These are phyloP conservation scores for Nothobranchius furzeri DNA, from an alignment of 2,113 vertebrate species.

Conservation along the genomic window DNA sequence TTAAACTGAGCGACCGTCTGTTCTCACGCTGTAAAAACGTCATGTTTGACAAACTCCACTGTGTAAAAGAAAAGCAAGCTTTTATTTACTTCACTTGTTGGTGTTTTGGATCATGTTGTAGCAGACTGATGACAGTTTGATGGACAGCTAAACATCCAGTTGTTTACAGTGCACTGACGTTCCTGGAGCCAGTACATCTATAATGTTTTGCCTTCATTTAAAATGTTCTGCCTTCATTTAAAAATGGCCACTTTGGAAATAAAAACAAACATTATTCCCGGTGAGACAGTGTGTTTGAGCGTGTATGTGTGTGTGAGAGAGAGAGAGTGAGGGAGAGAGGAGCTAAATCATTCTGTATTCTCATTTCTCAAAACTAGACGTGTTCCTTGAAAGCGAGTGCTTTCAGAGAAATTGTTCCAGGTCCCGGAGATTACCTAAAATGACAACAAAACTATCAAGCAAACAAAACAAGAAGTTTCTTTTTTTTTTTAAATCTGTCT, in stretches of 20 bases:
- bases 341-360: constrained; percentile 24
- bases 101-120: neutral
- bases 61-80: too few species aligned
- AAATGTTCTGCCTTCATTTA: neutral
- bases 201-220: constrained; percentile 32
- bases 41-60: too few species aligned
- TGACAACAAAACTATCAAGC: constrained; percentile 1
- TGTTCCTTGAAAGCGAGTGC: constrained; percentile 23
- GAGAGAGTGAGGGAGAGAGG: neutral
- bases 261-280: constrained; percentile 46
- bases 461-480: neutral
- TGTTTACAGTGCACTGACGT: constrained; percentile 17
- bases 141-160: constrained; percentile 3
- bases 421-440: constrained; percentile 3
- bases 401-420: constrained; percentile 19
- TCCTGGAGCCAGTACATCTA: neutral
- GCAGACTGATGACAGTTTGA: neutral
- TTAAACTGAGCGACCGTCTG: too few species aligned
- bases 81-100: neutral
- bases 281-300: constrained; percentile 21
- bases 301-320: neutral
- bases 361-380: constrained; percentile 11
- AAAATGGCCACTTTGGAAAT: constrained; percentile 14
- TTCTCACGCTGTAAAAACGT: too few species aligned
- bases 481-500: too few species aligned